These are phyloP conservation scores for Drosophila pseudotakahashii DNA, from an alignment of 2,888 invertebrate genomes.

Conservation along the genomic window DNA sequence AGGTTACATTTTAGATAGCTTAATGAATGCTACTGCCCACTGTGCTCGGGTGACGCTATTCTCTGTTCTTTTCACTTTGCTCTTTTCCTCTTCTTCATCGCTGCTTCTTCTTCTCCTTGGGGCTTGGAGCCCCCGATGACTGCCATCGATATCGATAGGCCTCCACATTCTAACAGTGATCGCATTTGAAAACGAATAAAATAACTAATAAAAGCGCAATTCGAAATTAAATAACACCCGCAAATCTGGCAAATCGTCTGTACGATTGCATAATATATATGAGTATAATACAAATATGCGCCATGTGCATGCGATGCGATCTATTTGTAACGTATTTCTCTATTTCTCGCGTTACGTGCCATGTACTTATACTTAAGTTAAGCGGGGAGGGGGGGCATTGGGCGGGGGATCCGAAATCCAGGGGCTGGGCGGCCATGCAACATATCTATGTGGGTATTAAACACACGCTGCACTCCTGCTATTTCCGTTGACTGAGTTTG, in stretches of 20 bases:
- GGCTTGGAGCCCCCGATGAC: constrained; percentile 10
- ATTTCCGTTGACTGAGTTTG: constrained; percentile 79
- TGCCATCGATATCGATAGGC: constrained; percentile 18
- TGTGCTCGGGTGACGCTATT: constrained; percentile 18
- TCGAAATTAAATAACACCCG: constrained; percentile 39
- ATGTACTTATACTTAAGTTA: constrained; percentile 12
- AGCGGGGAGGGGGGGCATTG: background rate
- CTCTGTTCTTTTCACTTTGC: constrained; percentile 12
- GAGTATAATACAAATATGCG: constrained; percentile 14
- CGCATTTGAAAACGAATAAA: constrained; percentile 19
- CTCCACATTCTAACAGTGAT: constrained; percentile 10
- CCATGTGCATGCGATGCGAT: constrained; percentile 40
- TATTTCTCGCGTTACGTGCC: constrained; percentile 30
- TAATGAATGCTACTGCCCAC: background rate
- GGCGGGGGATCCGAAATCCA: background rate
- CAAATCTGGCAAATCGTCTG: constrained; percentile 32
- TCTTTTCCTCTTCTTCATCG: constrained; percentile 1
- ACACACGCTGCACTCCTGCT: constrained; percentile 39
- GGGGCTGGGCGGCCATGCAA: constrained; percentile 28
- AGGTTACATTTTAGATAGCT: background rate
- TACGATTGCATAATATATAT: constrained; percentile 35
- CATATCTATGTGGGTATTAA: constrained; percentile 38
- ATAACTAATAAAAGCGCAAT: constrained; percentile 8
- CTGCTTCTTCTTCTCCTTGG: constrained; percentile 11
- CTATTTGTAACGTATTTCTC: constrained; percentile 42